Base-by-base conservation (phyloP, 2,797 vertebrate genomes). In the Dallia pectoralis region DNA sequence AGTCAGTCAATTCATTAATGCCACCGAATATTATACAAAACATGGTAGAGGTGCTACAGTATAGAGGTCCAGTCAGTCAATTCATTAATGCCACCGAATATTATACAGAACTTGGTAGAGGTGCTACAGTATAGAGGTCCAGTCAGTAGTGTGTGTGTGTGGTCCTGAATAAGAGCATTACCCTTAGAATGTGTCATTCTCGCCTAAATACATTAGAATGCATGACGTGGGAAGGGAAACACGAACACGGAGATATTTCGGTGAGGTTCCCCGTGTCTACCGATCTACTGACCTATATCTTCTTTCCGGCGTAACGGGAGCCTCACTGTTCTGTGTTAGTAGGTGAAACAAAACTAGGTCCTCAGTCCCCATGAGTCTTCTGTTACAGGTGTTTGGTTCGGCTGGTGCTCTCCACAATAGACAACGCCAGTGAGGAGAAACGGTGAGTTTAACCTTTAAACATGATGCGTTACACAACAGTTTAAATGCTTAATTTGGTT, bases 301-400 rank as follows among this genome's bases (percentile, higher is more conserved):
- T 67, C 30, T 79, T 76, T 79, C 49, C 76, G 14, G 25, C 71
- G 77, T 69, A 85, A 88, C 88, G 81, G 88, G 85, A 85, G 89
- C 86, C 75, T 63, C 65, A 89, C 79, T 78, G 85, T 83, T 78
- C 85, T 82, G 83, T 87, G 89, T 89, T 87, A 92, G 89, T 89
- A 89, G 90, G 91, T 89, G 85, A 90, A 75, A 85, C 81, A 44
- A 88, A 91, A 91, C 77, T 81, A 88, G 91, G 91, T 88, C 87
- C 89, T 44, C 79, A n/a, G 25, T 79, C 71, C 74, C 75, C 81
- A 81, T 87, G 82, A 59, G 82, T 67, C 47, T 74, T 87, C 61
- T 47, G 62, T 56, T 83, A 63, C 83, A 98, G 97, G 84, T 98
- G 95, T 93, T 94, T 97, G 86, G 84, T 97, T 83, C 89, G 89